phyloP scores from a whole-genome alignment of 2,888 invertebrate genomes.

The Limnephilus marmoratus region DNA sequence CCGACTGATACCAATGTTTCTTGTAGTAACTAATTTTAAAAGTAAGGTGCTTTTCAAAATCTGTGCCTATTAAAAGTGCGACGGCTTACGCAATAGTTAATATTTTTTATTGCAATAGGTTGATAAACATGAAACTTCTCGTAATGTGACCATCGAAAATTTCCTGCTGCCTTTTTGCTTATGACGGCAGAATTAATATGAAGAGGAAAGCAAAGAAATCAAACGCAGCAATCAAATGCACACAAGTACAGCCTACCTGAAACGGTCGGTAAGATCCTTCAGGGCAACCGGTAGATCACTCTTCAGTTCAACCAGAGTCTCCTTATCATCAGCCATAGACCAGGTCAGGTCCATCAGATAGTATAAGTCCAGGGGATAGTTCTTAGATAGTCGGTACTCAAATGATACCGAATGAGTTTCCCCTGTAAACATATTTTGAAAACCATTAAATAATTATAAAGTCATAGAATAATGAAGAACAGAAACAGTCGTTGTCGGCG shows the following conservation, averaged over 20 bases:
- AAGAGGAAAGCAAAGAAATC: too few relatives aligned
- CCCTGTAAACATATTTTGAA: constrained; percentile 71
- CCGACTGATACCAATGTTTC: too few relatives aligned
- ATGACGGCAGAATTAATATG: background rate
- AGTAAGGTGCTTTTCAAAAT: too few relatives aligned
- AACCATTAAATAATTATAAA: background rate
- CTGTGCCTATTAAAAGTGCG: too few relatives aligned
- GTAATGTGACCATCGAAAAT: too few relatives aligned
- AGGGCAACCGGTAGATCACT: constrained; percentile 79
- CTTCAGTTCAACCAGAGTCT: constrained; percentile 84
- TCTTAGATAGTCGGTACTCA: constrained; percentile 86
- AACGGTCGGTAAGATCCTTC: constrained; percentile 83
- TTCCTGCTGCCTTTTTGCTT: too few relatives aligned
- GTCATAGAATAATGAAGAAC: too few relatives aligned
- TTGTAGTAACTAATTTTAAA: too few relatives aligned
- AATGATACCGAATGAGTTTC: constrained; percentile 80
- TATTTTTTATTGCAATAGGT: too few relatives aligned
- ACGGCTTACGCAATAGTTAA: too few relatives aligned
- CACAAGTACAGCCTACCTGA: constrained; percentile 73
- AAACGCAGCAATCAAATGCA: background rate
- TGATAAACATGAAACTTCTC: too few relatives aligned
- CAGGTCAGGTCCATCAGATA: constrained; percentile 94
- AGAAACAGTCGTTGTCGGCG: background rate
- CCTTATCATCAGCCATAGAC: constrained; percentile 92
- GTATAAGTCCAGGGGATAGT: constrained; percentile 92